Conservation (phyloP, 2,888 invertebrate genomes). For the Aleiodes testaceus region DNA sequence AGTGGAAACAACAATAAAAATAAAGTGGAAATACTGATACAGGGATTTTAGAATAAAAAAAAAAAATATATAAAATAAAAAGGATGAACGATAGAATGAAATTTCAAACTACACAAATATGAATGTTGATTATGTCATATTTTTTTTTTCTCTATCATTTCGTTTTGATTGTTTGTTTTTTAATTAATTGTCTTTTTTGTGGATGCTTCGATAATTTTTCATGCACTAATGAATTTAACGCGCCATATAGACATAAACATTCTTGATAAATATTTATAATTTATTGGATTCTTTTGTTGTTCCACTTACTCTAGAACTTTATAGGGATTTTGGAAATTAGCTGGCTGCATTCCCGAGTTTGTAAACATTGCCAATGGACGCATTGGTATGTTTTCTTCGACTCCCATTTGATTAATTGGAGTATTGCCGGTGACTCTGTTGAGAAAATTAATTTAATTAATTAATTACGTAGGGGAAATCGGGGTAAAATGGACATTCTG, state of each 20-base stretch:
- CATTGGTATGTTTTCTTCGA: constrained; percentile 85
- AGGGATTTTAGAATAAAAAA: neutral
- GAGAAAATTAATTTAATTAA: constrained; percentile 11
- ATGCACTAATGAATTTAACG: constrained; percentile 16
- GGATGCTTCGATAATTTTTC: constrained; percentile 13
- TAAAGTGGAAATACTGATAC: constrained; percentile 31
- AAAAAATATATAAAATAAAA: constrained; percentile 1
- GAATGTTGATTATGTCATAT: neutral
- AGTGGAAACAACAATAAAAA: constrained; percentile 56
- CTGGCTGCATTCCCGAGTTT: constrained; percentile 62
- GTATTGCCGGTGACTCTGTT: constrained; percentile 67
- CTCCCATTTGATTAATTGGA: constrained; percentile 69
- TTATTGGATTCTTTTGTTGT: neutral
- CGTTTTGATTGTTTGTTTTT: neutral
- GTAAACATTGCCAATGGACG: constrained; percentile 80
- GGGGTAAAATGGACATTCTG: too few relatives aligned
- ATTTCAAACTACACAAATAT: constrained; percentile 20
- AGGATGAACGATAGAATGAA: neutral
- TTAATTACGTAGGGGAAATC: too few relatives aligned
- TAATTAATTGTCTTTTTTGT: neutral
- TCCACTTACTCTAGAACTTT: constrained; percentile 83
- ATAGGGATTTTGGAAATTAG: constrained; percentile 76
- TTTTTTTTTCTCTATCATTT: neutral
- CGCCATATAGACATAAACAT: constrained; percentile 4
- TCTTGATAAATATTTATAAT: neutral